Percentiles rank a stretch among this genome's conserved stretches.
phyloP scores from a whole-genome alignment of 2,797 vertebrate species.

The Chaetodon trifasciatus region DNA sequence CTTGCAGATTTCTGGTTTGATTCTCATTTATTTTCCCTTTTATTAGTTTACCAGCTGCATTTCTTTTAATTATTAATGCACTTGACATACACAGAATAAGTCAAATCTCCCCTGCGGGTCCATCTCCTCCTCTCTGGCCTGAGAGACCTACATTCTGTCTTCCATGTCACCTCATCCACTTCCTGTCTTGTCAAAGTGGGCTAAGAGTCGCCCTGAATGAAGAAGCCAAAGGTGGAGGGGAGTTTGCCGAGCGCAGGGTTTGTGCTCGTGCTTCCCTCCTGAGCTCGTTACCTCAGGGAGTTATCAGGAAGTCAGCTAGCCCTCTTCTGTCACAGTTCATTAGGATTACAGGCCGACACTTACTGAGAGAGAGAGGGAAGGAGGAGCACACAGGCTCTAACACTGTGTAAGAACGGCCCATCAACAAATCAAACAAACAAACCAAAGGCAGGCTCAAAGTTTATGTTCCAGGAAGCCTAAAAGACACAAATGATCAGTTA shows the following conservation, averaged over 20 bases:
- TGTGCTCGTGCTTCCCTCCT: slow-evolving; percentile 40
- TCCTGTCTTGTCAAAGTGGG: slow-evolving; percentile 34
- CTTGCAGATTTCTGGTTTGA: not conserved
- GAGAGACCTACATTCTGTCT: not conserved
- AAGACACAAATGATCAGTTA: not conserved
- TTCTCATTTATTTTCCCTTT: not conserved
- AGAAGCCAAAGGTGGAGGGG: slow-evolving; percentile 17
- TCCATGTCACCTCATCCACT: slow-evolving; percentile 6
- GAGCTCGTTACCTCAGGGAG: slow-evolving; percentile 70
- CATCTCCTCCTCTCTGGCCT: not conserved
- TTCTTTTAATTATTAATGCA: no score
- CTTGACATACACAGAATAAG: no score
- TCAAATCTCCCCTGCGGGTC: not conserved
- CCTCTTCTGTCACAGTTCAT: slow-evolving; percentile 67
- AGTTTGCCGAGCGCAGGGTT: slow-evolving; percentile 11
- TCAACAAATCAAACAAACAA: not conserved
- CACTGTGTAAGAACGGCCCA: not conserved
- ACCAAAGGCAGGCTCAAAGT: not conserved
- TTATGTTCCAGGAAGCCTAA: not conserved
- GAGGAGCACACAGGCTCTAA: not conserved
- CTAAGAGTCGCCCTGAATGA: slow-evolving; percentile 20
- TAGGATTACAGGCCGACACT: slow-evolving; percentile 65
- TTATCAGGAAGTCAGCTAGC: slow-evolving; percentile 66
- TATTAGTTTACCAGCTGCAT: not conserved
- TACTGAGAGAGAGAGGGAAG: not conserved